A percentile compares a stretch with the other conserved stretches of the same genome.
Evolutionary conservation across 2,797 vertebrate genomes (phyloP).

Genomic region (Ceyx erithaca): DNA sequence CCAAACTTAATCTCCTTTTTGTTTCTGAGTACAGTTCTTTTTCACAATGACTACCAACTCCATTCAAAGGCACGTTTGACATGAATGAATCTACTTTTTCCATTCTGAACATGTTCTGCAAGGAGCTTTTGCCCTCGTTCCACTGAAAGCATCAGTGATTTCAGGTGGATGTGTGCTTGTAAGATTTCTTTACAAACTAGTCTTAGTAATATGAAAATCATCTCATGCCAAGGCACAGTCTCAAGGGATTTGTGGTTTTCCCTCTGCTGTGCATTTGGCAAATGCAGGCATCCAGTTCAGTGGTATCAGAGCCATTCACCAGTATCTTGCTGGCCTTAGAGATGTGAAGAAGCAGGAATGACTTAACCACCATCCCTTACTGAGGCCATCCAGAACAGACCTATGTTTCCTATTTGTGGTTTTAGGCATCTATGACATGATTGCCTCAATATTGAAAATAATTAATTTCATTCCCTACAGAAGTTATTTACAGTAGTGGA

Average conservation of each 20-base stretch:
- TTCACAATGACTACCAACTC: background rate
- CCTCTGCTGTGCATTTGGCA: background rate
- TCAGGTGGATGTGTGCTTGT: background rate
- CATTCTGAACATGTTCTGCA: background rate
- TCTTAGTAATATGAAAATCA: background rate
- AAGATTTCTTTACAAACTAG: background rate
- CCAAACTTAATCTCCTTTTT: background rate
- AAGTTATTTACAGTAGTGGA: background rate
- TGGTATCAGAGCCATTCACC: background rate
- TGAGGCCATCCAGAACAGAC: background rate
- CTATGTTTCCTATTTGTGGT: background rate
- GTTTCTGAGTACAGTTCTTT: background rate
- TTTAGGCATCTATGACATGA: background rate
- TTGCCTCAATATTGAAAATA: rapidly evolving
- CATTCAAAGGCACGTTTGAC: background rate
- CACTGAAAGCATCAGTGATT: background rate
- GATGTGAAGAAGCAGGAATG: background rate
- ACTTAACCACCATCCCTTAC: background rate
- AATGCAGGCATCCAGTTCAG: too few species aligned
- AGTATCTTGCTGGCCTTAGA: background rate
- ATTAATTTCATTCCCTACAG: background rate
- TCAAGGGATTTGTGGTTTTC: background rate
- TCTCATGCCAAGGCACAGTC: background rate
- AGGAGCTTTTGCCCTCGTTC: background rate
- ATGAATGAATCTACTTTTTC: background rate